Conservation (phyloP, 2,888 invertebrate species). For the Drosophila merina region DNA sequence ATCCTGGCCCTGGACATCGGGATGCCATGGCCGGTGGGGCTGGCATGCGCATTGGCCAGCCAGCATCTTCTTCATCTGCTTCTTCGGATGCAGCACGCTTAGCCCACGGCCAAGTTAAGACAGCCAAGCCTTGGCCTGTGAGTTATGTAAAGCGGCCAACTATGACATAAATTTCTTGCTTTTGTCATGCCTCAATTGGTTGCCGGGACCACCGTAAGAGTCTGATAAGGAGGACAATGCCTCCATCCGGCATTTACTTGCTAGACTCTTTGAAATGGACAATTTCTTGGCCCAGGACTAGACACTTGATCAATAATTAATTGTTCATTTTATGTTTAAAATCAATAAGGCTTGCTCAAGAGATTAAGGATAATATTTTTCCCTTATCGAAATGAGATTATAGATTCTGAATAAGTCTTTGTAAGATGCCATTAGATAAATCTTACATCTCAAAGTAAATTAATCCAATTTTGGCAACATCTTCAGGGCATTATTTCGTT, state of each 20-base stretch:
- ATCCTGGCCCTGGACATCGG: slow-evolving; percentile 12
- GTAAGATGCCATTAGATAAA: not conserved
- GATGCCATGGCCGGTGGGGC: slow-evolving; percentile 55
- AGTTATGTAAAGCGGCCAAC: slow-evolving; percentile 76
- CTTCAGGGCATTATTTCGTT: not conserved
- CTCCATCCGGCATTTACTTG: not conserved
- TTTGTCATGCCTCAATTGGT: slow-evolving; percentile 56
- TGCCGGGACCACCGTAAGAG: slow-evolving; percentile 41
- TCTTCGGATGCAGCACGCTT: slow-evolving; percentile 53
- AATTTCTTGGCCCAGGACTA: slow-evolving; percentile 2
- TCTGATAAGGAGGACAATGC: slow-evolving; percentile 12
- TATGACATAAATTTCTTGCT: slow-evolving; percentile 76
- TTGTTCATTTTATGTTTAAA: slow-evolving; percentile 16
- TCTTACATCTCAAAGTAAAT: not conserved
- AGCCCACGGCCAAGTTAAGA: slow-evolving; percentile 49
- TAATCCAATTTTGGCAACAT: not conserved
- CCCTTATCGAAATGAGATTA: not conserved
- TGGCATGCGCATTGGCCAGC: slow-evolving; percentile 72
- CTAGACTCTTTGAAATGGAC: slow-evolving; percentile 20
- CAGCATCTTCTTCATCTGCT: slow-evolving; percentile 25
- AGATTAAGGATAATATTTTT: not conserved
- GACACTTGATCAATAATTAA: slow-evolving; percentile 27
- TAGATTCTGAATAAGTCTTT: too few species aligned
- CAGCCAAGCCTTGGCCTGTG: slow-evolving; percentile 57
- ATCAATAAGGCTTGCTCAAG: not conserved